Percentiles rank a stretch among this genome's conserved stretches.
Conservation (phyloP, 2,113 vertebrate species). For the Anhinga rufa region DNA sequence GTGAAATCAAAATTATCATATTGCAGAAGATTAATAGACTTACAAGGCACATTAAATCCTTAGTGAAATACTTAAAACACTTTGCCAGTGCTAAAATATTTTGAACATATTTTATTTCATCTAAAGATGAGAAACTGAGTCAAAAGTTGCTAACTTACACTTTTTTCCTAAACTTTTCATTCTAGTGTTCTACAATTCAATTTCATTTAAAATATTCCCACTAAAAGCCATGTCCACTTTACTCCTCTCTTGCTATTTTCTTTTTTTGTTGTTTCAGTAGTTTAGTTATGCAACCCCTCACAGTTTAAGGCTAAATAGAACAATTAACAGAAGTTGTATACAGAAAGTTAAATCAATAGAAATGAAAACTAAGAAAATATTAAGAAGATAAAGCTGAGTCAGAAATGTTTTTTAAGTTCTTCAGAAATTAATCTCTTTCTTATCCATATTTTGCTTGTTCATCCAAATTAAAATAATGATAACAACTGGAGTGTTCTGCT, state of each 20-base stretch:
- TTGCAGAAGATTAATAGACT: not conserved
- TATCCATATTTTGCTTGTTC: not conserved
- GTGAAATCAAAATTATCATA: not conserved
- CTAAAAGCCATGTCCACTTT: not conserved
- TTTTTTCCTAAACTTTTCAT: not conserved
- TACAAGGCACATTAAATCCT: not conserved
- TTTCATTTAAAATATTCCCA: not conserved
- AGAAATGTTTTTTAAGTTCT: not conserved
- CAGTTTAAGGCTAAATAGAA: not conserved
- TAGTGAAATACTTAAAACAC: not conserved
- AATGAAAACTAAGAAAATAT: not conserved
- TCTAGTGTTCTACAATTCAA: not conserved
- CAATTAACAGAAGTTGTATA: not conserved
- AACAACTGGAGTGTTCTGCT: not conserved
- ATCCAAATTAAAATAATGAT: not conserved
- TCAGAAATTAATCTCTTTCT: not conserved
- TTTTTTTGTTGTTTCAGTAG: not conserved
- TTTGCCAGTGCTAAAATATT: not conserved
- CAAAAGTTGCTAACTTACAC: not conserved
- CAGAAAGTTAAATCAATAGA: not conserved
- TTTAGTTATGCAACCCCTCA: not conserved
- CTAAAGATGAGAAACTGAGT: not conserved
- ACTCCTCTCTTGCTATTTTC: not conserved
- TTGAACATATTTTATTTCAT: not conserved
- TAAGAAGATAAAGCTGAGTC: not conserved